Evolutionary conservation across 1,140 invertebrate genomes (phyloP), one percentile per base, ranked within the genome.

Genomic region (Physella acuta): DNA sequence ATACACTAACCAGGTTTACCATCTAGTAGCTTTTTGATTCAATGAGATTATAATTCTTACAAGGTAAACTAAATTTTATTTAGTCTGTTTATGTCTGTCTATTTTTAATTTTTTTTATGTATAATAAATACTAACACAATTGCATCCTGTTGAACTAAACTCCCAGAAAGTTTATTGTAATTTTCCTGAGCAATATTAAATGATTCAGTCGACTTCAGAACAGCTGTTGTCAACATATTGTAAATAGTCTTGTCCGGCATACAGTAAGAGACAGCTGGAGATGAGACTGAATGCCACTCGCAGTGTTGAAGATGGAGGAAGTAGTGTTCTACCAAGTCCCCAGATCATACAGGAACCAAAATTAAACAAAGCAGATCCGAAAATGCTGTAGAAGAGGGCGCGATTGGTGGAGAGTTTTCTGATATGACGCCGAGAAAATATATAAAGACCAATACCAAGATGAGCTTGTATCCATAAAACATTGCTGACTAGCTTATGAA

Each of bases 241-340:
- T 28, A 71, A 44, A 20, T 75, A 78, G 39, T 73, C 65, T 44
- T 73, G 72, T 33, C 76, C 78, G 28, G 73, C 62, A 49, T 53
- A 74, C 5, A 79, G 31, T 20, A 79, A 51, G 3, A 64, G 33
- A 66, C 68, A 34, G 28, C 66, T 73, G 33, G 73, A 63, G 30
- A 62, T n/a, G 24, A 77, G 49, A 24, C 70, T 78, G 75, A 70
- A 73, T 55, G 68, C 73, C 62, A 59, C 75, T 84, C 86, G 84
- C 55, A 70, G 72, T 65, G 39, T 75, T 83, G 85, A 55, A 75
- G 81, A 56, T 75, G 86, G 26, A 72, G 86, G 68, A 84, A 88
- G 70, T 82, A 79, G 36, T 20, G 66, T 44, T 66, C 75, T 76
- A 17, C 64, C 30, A 20, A 74, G 61, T 8, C 75, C 79, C 77